Base-by-base conservation (phyloP, 2,888 invertebrate species). In the Amphipyra berbera region DNA sequence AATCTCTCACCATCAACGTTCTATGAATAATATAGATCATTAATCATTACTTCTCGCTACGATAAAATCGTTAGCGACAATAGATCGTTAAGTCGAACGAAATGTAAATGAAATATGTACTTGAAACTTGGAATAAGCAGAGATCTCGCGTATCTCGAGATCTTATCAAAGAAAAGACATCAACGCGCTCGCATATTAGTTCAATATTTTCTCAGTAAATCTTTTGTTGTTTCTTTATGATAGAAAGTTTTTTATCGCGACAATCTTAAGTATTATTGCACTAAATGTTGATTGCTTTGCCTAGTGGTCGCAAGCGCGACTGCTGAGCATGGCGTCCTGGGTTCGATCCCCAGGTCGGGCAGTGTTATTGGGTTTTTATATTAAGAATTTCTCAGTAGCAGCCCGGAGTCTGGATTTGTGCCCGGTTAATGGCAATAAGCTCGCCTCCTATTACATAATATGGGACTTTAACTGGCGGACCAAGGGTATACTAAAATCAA, bases 11-110 rank as follows among this genome's bases (percentile, higher is more conserved):
- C 61, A 61, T 73, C 53, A 68, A 46, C 50, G 57, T 69, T 72
- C 49, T 64, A 63, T 46, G 60, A 69, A 66, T 64, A 73, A 64
- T 68, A 49, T 52, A 58, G 61, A 75, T 70, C 75, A 76, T 79
- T 64, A 79, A 79, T 79, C 79, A 79, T 50, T 52, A 15, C 14
- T 40, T 37, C 46, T 48, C 41, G 30, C 27, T 50, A 38, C 46
- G 77, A 79, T 79, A 79, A 67, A 42, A 79, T 79, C 78, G 63
- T 73, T 64, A 79, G 46, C 47, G 66, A 79, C 78, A 77, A 79
- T 79, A 69, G 65, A 65, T 79, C 78, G 70, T 78, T 79, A 79
- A 64, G 65, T 27, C 53, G 54, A 41, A 61, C 50, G 58, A 65
- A 61, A 53, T 61, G 59, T 37, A 30, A 30, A 30, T 57, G 42